Conservation (phyloP, 2,888 invertebrate genomes). For the Caenorhabditis parvicauda region DNA sequence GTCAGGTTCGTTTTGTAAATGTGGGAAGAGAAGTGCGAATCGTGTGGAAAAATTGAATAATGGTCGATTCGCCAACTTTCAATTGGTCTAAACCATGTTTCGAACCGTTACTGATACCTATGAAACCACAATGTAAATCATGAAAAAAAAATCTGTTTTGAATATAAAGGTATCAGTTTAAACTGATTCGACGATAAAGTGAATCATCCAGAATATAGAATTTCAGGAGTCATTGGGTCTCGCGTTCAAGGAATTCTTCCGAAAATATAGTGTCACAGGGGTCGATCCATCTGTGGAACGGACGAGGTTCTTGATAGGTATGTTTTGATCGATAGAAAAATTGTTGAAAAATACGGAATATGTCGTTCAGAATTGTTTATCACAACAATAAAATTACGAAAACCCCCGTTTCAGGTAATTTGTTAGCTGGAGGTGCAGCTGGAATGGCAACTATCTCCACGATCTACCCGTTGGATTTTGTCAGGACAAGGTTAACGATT, state of each 20-base stretch:
- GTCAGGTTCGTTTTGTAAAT: constrained; percentile 38
- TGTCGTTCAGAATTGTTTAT: no score
- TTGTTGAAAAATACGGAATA: no score
- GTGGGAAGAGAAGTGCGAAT: background rate
- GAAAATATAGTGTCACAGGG: constrained; percentile 44
- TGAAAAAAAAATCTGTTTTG: background rate
- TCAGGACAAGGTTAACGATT: constrained; percentile 81
- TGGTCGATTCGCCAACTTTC: no score
- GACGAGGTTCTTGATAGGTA: constrained; percentile 34
- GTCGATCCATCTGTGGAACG: constrained; percentile 37
- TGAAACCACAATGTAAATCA: no score
- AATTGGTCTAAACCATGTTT: no score
- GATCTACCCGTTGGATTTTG: constrained; percentile 91
- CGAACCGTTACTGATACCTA: no score
- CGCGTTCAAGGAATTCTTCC: constrained; percentile 59
- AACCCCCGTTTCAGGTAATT: constrained; percentile 67
- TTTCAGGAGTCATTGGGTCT: constrained; percentile 56
- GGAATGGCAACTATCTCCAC: constrained; percentile 89
- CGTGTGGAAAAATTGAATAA: background rate
- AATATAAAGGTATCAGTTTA: background rate
- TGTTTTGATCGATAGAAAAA: no score
- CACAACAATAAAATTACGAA: no score
- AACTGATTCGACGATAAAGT: background rate
- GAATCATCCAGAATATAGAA: background rate
- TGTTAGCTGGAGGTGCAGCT: constrained; percentile 87